A percentile compares a stretch with the other conserved stretches of the same genome.
phyloP scores from a whole-genome alignment of 2,113 vertebrate genomes.

The Petaurus breviceps region DNA sequence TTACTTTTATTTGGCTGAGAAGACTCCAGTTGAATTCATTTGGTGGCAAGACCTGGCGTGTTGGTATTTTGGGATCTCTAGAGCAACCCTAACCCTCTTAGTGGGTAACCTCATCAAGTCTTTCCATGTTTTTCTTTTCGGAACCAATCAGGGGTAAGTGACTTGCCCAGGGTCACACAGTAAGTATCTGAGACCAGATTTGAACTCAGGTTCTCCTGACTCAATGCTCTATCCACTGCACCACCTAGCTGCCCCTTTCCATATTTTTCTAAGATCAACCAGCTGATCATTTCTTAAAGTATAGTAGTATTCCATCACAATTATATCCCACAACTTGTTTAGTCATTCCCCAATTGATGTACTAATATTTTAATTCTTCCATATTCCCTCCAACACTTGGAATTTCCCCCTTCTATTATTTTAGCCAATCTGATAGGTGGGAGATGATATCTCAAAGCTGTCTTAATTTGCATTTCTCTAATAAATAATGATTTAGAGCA shows the following conservation, averaged over 20 bases:
- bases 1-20: no score
- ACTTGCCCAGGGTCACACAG: no score
- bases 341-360: not conserved
- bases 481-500: not conserved
- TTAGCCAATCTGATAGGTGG: not conserved
- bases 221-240: no score
- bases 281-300: not conserved
- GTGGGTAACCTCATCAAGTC: no score
- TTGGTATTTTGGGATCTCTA: no score
- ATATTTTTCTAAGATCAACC: not conserved
- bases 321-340: not conserved
- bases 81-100: no score
- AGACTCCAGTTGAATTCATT: no score
- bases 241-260: no score
- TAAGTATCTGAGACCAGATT: no score
- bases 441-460: not conserved
- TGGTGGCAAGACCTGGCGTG: no score
- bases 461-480: not conserved
- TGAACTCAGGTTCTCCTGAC: no score
- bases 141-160: no score
- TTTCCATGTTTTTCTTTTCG: not conserved
- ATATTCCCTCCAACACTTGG: not conserved
- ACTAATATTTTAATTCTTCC: not conserved
- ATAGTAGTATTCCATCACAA: not conserved
- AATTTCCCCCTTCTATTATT: not conserved